A percentile compares a stretch with the other conserved stretches of the same genome.
Conservation (phyloP, 2,888 invertebrate species). For the Mythimna albipuncta region DNA sequence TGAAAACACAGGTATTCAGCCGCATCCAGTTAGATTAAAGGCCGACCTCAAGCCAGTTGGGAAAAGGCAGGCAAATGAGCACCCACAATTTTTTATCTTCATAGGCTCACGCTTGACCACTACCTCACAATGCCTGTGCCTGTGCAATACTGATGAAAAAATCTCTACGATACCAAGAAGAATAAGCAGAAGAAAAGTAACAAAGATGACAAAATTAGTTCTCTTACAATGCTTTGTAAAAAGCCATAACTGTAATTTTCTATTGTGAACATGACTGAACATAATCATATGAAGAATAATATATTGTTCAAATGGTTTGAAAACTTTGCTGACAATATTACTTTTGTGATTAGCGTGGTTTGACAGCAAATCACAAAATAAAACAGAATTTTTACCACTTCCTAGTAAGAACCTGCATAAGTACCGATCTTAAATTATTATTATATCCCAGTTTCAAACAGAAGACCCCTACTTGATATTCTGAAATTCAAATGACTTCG, state of each 20-base stretch:
- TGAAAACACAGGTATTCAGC: no score
- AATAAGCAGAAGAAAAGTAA: not conserved
- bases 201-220: not conserved
- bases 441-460: slow-evolving; percentile 67
- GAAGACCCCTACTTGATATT: slow-evolving; percentile 81
- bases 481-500: slow-evolving; percentile 87
- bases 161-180: not conserved
- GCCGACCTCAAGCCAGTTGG: no score
- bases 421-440: slow-evolving; percentile 66
- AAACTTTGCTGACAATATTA: not conserved
- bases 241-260: not conserved
- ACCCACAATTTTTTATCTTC: no score
- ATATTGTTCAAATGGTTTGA: not conserved
- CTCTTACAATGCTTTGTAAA: not conserved
- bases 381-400: not conserved
- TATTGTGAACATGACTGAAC: not conserved
- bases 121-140: no score
- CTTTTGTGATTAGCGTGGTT: not conserved
- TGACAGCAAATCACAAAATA: not conserved
- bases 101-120: no score
- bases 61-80: no score
- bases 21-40: no score
- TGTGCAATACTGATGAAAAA: no score
- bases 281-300: not conserved
- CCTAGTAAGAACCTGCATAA: slow-evolving; percentile 15